Evolutionary conservation across 2,113 vertebrate species (phyloP).

Genomic region (Dicaeum eximium): DNA sequence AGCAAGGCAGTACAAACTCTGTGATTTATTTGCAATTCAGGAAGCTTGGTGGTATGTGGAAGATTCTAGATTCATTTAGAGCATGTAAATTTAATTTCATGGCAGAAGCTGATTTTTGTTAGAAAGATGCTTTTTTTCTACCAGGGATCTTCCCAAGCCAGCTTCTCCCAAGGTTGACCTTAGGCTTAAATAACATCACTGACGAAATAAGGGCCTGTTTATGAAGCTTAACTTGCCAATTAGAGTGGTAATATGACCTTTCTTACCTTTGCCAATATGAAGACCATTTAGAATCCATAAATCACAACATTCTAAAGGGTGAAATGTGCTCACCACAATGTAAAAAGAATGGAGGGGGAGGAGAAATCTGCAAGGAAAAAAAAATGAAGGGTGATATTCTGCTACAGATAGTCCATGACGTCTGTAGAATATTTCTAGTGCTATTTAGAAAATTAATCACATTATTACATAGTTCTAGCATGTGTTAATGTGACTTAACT

Average conservation of each 20-base stretch:
- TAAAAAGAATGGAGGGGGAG: neutral
- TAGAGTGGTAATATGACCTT: neutral
- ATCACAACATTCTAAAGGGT: neutral
- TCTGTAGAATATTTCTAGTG: neutral
- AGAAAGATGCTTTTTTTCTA: neutral
- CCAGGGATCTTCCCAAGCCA: neutral
- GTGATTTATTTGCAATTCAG: neutral
- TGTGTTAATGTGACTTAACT: neutral
- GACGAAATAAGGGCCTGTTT: neutral
- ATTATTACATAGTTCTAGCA: neutral
- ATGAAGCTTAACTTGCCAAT: neutral
- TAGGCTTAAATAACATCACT: conserved; percentile 38
- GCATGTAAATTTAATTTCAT: neutral
- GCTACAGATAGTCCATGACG: neutral
- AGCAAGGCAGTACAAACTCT: neutral
- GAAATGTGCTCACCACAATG: neutral
- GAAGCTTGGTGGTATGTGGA: neutral
- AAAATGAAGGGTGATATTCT: neutral
- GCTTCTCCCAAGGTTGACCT: neutral
- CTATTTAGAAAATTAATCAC: neutral
- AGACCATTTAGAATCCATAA: neutral
- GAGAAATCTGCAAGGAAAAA: neutral
- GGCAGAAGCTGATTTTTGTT: neutral
- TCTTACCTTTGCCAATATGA: neutral
- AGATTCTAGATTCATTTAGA: neutral